Percentiles rank a stretch among this genome's conserved stretches.
Conservation (phyloP, 1,140 invertebrate species). For the Drosophila asahinai region DNA sequence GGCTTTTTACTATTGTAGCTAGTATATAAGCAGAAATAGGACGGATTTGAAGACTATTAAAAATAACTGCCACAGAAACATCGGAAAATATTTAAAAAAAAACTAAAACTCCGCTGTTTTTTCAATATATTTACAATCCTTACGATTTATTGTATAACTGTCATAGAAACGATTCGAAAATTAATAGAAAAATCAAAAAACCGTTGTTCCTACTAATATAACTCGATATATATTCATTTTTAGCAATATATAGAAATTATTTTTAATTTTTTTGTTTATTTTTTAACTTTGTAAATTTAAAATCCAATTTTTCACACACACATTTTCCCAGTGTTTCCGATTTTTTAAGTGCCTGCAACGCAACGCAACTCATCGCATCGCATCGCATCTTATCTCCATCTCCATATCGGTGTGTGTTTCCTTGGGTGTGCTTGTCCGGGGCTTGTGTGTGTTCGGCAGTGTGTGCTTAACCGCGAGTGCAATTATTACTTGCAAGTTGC, state of each 20-base stretch:
- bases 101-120: too few relatives aligned
- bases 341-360: slow-evolving; percentile 58
- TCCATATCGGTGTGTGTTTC: not conserved
- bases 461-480: slow-evolving; percentile 54
- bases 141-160: too few relatives aligned
- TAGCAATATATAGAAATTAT: not conserved
- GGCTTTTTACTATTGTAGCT: too few relatives aligned
- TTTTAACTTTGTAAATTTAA: not conserved
- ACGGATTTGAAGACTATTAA: too few relatives aligned
- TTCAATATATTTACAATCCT: too few relatives aligned
- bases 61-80: too few relatives aligned
- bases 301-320: not conserved
- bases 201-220: too few relatives aligned
- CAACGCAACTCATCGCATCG: slow-evolving; percentile 29
- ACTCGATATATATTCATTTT: too few relatives aligned
- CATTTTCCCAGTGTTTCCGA: slow-evolving; percentile 5
- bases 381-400: slow-evolving; percentile 21
- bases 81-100: too few relatives aligned
- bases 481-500: slow-evolving; percentile 76
- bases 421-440: not conserved
- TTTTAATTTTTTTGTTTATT: not conserved
- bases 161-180: too few relatives aligned
- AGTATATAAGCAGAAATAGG: too few relatives aligned
- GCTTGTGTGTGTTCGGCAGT: slow-evolving; percentile 7
- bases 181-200: too few relatives aligned